Conservation (phyloP, 2,888 invertebrate species). For the Spilosoma lubricipeda region DNA sequence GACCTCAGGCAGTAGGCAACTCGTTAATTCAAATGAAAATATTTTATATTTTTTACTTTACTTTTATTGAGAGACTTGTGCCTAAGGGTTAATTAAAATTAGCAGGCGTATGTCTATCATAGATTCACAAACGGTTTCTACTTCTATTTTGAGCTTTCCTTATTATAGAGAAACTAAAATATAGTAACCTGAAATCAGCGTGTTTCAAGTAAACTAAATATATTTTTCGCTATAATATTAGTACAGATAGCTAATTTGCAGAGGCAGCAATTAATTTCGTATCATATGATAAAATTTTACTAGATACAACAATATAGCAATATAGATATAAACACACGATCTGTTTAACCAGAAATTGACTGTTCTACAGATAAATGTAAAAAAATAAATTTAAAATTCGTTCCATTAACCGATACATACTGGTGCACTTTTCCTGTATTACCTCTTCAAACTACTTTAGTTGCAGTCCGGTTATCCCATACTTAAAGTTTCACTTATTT, state of each 20-base stretch:
- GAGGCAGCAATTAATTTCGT: background rate
- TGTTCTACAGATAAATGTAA: background rate
- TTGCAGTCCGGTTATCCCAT: background rate
- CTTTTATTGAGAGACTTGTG: background rate
- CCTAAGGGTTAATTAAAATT: too few relatives aligned
- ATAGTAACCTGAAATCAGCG: background rate
- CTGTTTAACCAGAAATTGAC: background rate
- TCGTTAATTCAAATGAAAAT: background rate
- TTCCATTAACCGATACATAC: background rate
- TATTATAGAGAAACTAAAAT: background rate
- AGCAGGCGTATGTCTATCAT: background rate
- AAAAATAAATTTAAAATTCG: background rate
- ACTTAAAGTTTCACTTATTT: too few relatives aligned
- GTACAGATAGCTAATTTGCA: background rate
- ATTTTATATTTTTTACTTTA: too few relatives aligned
- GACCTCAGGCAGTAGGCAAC: background rate
- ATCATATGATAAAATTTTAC: background rate
- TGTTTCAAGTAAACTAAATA: background rate
- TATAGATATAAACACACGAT: background rate
- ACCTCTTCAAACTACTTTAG: background rate
- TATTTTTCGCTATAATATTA: background rate
- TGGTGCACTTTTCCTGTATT: too few relatives aligned
- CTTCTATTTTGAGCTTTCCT: background rate
- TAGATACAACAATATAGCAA: too few relatives aligned
- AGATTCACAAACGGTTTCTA: background rate